Evolutionary conservation across 1,140 invertebrate species (phyloP), one percentile per base, ranked within the genome.

Genomic region (Bursaphelenchus mucronatus): DNA sequence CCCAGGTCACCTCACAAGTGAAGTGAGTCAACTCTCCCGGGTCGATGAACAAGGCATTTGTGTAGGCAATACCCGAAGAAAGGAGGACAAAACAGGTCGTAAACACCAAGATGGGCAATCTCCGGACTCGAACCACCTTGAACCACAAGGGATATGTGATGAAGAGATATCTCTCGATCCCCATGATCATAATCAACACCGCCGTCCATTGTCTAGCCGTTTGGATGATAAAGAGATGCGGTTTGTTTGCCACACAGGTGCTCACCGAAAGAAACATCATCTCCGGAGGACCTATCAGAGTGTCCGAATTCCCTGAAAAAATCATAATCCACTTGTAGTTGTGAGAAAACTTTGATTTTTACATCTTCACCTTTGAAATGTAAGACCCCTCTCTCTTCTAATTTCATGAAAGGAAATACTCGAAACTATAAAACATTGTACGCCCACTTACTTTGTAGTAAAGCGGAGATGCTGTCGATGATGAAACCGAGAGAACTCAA

Each of bases 141-240:
- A 69, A 69, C 68, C 68, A 69, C 19, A 69, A 57, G 5, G 68
- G 68, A 59, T 69, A 69, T 15, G 44, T 19, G 11, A 69, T 63
- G 39, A 74, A 74, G 0, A 69, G 17, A 46, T 67, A 72, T 5
- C 68, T 10, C 50, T 69, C 68, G 13, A 69, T 46, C 15, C 68
- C 68, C 44, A 69, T 73, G n/a, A 69, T 55, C 15, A 69, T 30
- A 9, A 58, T 51, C n/a, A 69, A 44, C 52, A 66, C 47, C n/a
- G 67, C n/a, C 21, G 40, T 52, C 69, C 69, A 69, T 52, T 69
- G 68, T 5, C 69, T 44, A 8, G 49, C 19, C 13, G 72, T 55
- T 17, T 55, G 41, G 5, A 69, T 21, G 11, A 71, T 44, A 40
- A 69, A 69, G 11, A 69, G 46, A 59, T 74, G 72, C 3, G 68